Evolutionary conservation across 2,797 vertebrate species (phyloP), one percentile per base, ranked within the genome.

Genomic region (Enteromius paludinosus): DNA sequence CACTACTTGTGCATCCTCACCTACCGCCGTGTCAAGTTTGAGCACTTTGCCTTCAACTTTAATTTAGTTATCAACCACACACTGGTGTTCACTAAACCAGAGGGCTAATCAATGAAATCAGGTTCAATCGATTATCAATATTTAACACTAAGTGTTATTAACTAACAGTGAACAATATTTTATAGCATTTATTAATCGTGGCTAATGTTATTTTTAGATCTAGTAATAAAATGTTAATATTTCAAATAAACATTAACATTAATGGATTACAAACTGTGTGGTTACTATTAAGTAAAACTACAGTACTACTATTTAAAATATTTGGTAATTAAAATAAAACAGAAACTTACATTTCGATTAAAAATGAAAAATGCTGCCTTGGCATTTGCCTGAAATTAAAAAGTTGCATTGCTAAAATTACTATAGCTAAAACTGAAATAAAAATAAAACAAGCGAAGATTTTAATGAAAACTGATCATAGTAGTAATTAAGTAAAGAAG

Each of bases 61-160:
- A 70, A 75, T 14, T 43, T 85, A 86, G 72, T 61, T 62, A 47
- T 66, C 47, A 47, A 83, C n/a, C 73, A 56, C 23, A 62, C 17
- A 49, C 52, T 28, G 38, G 12, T 15, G 18, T 35, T 62, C 18
- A 41, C 89, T 86, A 85, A 86, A n/a, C 41, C 76, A 78, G 82
- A 62, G 87, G 85, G 85, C 90, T 93, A 90, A 93, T 93, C 88
- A 89, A 91, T 92, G 87, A 90, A 86, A 88, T 86, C 89, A 38
- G 45, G 70, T 72, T 52, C 7, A 3, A 74, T 15, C 17, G 6
- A n/a, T 73, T 38, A n/a, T 14, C 10, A 15, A 35, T 1, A 73
- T 45, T 30, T 49, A 52, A 72, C 45, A 28, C 10, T 33, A 20
- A 9, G 10, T 72, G 11, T 14, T 18, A 49, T 33, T 3, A 72